A percentile compares a stretch with the other conserved stretches of the same genome.
Evolutionary conservation across 2,797 vertebrate genomes (phyloP).

Genomic region (Pteronotus mesoamericanus): DNA sequence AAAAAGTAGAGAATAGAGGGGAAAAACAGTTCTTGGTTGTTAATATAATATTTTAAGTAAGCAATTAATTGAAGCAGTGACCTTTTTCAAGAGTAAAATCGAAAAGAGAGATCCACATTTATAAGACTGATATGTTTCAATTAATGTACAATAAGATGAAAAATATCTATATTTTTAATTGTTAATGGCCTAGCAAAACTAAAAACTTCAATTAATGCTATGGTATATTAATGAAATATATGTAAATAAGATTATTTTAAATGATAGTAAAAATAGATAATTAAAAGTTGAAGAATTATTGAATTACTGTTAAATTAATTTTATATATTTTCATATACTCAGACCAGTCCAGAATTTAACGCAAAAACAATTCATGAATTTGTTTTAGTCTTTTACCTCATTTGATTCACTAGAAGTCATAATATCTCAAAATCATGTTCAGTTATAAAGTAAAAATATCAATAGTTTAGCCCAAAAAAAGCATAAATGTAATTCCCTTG

Average conservation of each 20-base stretch:
- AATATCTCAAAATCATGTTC: conserved; percentile 2
- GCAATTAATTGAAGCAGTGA: neutral
- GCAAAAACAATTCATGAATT: neutral
- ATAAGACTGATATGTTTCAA: neutral
- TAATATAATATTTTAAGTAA: conserved; percentile 24
- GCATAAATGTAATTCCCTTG: neutral
- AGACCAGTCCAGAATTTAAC: neutral
- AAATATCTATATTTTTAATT: neutral
- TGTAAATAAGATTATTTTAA: conserved; percentile 14
- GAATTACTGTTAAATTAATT: conserved; percentile 1
- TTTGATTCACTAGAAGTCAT: conserved; percentile 8
- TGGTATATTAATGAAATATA: neutral
- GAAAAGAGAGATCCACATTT: neutral
- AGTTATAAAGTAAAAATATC: conserved; percentile 3
- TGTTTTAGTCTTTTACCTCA: neutral
- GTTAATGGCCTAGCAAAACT: neutral
- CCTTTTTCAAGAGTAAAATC: conserved; percentile 23
- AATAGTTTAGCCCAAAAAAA: neutral
- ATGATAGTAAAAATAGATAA: neutral
- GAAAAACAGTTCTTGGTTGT: neutral
- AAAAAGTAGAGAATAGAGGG: neutral
- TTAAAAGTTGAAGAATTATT: neutral
- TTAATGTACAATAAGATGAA: neutral
- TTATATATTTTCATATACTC: neutral
- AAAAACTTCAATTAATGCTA: neutral